Conservation (phyloP, 2,888 invertebrate genomes). For the Exocentrus adspersus region DNA sequence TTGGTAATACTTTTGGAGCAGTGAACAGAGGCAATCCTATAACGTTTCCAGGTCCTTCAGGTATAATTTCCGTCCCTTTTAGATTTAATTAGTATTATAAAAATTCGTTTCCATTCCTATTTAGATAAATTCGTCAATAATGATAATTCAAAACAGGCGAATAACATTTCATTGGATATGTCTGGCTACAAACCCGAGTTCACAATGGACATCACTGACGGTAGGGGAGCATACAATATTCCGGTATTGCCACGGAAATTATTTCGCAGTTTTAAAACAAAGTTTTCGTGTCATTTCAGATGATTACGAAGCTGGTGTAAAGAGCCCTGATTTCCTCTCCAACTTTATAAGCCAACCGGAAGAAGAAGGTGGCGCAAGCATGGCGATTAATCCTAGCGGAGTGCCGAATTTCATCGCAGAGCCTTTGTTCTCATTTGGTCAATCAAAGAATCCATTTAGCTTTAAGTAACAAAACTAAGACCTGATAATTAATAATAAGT, state of each 20-base stretch:
- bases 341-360: not conserved
- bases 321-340: not conserved
- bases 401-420: not conserved
- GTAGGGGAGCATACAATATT: too few species aligned
- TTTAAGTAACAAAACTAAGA: conserved; percentile 11
- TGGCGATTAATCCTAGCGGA: not conserved
- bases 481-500: too few species aligned
- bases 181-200: too few species aligned
- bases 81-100: too few species aligned
- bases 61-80: not conserved
- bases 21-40: not conserved
- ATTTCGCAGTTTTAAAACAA: too few species aligned
- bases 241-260: too few species aligned
- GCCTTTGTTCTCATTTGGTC: conserved; percentile 23
- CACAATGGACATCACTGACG: too few species aligned
- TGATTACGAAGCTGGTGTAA: not conserved
- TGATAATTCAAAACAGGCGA: too few species aligned
- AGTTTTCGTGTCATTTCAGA: conserved; percentile 1
- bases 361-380: conserved; percentile 5
- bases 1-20: not conserved
- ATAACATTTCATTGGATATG: too few species aligned
- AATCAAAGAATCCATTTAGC: conserved; percentile 16
- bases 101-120: too few species aligned
- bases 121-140: too few species aligned
- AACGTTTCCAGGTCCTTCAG: not conserved